A percentile compares a stretch with the other conserved stretches of the same genome.
phyloP scores from a whole-genome alignment of 2,797 vertebrate genomes.

The Cossypha heuglini region DNA sequence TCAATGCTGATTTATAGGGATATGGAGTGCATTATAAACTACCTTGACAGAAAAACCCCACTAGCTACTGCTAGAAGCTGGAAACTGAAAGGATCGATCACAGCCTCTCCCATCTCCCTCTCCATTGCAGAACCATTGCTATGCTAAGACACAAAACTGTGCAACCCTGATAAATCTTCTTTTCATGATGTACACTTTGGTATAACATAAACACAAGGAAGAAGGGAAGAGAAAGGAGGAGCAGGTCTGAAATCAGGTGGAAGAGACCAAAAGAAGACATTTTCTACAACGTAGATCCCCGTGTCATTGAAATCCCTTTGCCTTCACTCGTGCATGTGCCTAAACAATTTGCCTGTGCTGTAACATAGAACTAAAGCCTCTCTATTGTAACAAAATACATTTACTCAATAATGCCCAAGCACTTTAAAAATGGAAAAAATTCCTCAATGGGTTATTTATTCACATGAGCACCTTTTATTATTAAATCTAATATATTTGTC shows the following conservation, averaged over 20 bases:
- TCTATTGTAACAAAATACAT: background rate
- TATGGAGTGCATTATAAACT: background rate
- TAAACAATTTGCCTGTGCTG: background rate
- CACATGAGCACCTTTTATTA: background rate
- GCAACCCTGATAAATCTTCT: background rate
- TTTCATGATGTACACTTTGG: background rate
- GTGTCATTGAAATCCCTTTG: background rate
- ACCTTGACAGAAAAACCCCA: background rate
- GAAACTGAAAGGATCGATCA: background rate
- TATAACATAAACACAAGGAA: background rate
- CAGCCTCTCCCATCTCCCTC: background rate
- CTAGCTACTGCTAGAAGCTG: background rate
- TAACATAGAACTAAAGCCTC: background rate
- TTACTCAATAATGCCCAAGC: background rate
- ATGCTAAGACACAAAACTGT: background rate
- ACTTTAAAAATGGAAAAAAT: background rate
- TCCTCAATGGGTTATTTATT: background rate
- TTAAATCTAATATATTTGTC: slow-evolving; percentile 31
- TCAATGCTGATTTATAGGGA: background rate
- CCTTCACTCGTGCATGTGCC: background rate
- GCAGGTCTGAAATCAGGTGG: background rate
- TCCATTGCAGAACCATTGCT: background rate
- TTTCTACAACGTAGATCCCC: background rate
- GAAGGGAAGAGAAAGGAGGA: background rate
- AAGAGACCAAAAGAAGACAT: background rate